Percentiles rank a stretch among this genome's conserved stretches.
These are phyloP conservation scores for Pachyramphus minor DNA, from an alignment of 2,113 vertebrate genomes.

Conservation along the genomic window DNA sequence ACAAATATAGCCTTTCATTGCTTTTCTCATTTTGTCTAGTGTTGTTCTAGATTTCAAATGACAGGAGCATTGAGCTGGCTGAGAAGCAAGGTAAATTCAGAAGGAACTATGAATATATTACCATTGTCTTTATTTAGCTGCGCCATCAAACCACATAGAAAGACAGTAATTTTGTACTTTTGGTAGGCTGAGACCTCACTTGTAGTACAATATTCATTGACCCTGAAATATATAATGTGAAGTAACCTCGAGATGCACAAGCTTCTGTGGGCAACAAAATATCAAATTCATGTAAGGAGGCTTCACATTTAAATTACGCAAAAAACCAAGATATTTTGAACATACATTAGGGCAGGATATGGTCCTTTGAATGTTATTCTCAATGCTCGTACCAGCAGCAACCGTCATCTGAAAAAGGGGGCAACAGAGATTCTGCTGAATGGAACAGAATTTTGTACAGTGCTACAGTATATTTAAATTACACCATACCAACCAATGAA, in stretches of 20 bases:
- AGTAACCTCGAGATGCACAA: not conserved
- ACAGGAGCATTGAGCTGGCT: not conserved
- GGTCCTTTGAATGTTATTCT: conserved; percentile 77
- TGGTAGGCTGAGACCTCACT: conserved; percentile 27
- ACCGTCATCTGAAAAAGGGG: conserved; percentile 74
- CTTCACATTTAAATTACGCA: conserved; percentile 21
- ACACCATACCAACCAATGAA: not conserved
- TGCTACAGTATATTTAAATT: conserved; percentile 17
- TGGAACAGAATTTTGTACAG: conserved; percentile 41
- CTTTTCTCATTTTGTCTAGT: not conserved
- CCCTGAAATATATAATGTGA: not conserved
- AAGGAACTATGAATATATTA: not conserved
- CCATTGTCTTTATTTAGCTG: not conserved
- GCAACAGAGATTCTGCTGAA: conserved; percentile 68
- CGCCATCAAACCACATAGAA: not conserved
- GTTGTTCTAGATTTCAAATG: not conserved
- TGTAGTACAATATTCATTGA: conserved; percentile 64
- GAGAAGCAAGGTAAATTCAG: conserved; percentile 6
- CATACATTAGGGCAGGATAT: conserved; percentile 77
- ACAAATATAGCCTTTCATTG: not conserved
- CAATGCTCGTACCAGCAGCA: conserved; percentile 74
- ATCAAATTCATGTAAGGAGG: conserved; percentile 47
- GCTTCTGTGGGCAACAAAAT: conserved; percentile 4
- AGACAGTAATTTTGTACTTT: not conserved
- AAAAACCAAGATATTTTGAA: conserved; percentile 63